Base-by-base conservation (phyloP, 2,797 vertebrate species). In the Enteromius mattozi region DNA sequence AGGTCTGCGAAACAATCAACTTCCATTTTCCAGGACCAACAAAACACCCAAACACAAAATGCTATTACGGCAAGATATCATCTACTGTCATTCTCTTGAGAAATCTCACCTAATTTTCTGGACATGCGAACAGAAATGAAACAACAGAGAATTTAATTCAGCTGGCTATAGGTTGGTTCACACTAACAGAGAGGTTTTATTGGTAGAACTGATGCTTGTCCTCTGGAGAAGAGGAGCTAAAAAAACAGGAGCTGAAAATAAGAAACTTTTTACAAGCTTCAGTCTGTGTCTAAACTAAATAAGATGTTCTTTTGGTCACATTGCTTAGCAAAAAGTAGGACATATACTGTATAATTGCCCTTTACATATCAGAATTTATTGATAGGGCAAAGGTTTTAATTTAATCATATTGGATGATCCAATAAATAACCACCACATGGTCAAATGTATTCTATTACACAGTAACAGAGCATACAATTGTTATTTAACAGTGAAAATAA, bases 161-260 rank as follows among this genome's bases (percentile, higher is more conserved):
- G 49, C 9, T 81, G 70, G 78, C 12, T 19, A 68, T 72, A 54
- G 47, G 27, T 75, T 81, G 78, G 54, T 51, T 69, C 61, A 75
- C 63, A 47, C 61, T 68, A 66, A 80, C 45, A 51, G 21, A 51
- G 78, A 69, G 45, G 78, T 35, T 54, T 68, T 80, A 80, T 80
- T 80, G 63, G 47, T 80, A 54, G 33, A 54, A 54, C 78, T 69
- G 33, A 69, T 80, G 33, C 4, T 37, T 80, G 47, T 40, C 21
- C 65, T 69, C 45, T 80, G 30, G 78, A 86, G 65, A 82, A 59
- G 14, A 47, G 16, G 77, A 79, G 10, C 37, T 65, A 0, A 8
- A 0, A 8, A 75, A 75, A 74, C 2, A 14, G 9, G 30, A 56
- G 49, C 72, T 76, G 47, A 56, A 37, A 76, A 76, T 30, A 54